phyloP scores from a whole-genome alignment of 2,888 invertebrate species.

The Rhagonycha lutea region DNA sequence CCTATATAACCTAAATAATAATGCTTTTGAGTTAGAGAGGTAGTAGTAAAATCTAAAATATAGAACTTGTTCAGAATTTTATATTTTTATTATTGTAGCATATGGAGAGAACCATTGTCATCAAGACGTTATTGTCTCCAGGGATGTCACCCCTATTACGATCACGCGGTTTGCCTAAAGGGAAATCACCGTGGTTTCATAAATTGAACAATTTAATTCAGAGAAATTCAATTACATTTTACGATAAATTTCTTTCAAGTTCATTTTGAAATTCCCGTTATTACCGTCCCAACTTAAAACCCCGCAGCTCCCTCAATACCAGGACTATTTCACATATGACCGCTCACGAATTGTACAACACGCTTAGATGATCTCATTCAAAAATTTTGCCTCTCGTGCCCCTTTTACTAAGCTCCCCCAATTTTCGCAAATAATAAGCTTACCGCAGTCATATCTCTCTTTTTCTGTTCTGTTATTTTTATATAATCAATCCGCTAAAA shows the following conservation, averaged over 20 bases:
- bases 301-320: conserved; percentile 47
- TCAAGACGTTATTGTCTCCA: conserved; percentile 41
- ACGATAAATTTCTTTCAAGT: conserved; percentile 48
- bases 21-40: neutral
- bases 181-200: conserved; percentile 55
- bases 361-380: conserved; percentile 69
- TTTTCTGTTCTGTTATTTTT: conserved; percentile 13
- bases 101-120: conserved; percentile 17
- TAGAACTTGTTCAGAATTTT: neutral
- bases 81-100: neutral
- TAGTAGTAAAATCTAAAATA: neutral
- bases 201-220: conserved; percentile 57
- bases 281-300: conserved; percentile 37
- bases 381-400: conserved; percentile 48
- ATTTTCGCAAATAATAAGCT: conserved; percentile 33
- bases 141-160: conserved; percentile 38
- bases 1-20: neutral
- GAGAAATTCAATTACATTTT: conserved; percentile 51
- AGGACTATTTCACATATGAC: conserved; percentile 68
- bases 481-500: neutral
- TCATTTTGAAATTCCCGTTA: conserved; percentile 52
- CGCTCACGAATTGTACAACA: conserved; percentile 67
- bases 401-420: conserved; percentile 34
- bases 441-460: conserved; percentile 30
- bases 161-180: conserved; percentile 48